Conservation (phyloP, 2,888 invertebrate genomes). For the Eupithecia tripunctaria region DNA sequence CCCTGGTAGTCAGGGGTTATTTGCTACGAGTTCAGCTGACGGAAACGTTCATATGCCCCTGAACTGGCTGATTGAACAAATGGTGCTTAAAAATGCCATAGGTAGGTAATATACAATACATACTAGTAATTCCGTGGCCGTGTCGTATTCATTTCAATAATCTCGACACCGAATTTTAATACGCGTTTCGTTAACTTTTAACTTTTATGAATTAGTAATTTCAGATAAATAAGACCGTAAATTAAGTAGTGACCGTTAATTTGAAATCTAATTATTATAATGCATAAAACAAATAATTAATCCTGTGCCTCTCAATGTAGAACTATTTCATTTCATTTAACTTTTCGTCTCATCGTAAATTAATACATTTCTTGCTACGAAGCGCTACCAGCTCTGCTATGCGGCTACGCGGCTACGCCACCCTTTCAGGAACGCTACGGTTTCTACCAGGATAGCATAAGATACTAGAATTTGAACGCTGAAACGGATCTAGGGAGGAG, state of each 20-base stretch:
- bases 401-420: slow-evolving; percentile 11
- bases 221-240: not conserved
- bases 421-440: slow-evolving; percentile 7
- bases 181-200: too few relatives aligned
- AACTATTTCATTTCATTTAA: not conserved
- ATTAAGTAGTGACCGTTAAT: too few relatives aligned
- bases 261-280: too few relatives aligned
- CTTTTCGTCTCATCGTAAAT: not conserved
- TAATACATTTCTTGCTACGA: not conserved
- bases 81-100: not conserved
- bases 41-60: not conserved
- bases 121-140: not conserved
- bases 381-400: slow-evolving; percentile 1
- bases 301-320: not conserved
- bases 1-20: slow-evolving; percentile 33
- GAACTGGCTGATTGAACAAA: not conserved
- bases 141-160: not conserved
- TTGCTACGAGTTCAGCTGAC: slow-evolving; percentile 1
- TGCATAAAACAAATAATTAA: too few relatives aligned
- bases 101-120: not conserved
- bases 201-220: not conserved
- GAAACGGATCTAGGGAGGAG: not conserved
- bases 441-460: not conserved
- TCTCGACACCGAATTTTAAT: not conserved
- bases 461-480: not conserved